phyloP scores from a whole-genome alignment of 2,888 invertebrate genomes.

The Heliconius cydno region DNA sequence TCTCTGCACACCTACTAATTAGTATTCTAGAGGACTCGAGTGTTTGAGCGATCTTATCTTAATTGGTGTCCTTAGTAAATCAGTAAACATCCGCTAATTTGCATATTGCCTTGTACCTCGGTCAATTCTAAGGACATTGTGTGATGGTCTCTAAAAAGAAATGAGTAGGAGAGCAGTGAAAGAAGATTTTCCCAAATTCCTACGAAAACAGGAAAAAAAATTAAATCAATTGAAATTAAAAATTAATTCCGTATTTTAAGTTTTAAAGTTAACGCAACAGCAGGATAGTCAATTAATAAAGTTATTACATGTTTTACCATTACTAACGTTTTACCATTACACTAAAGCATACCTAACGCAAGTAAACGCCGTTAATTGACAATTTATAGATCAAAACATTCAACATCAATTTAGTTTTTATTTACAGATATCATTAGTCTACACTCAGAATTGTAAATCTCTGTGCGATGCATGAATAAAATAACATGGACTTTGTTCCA shows the following conservation, averaged over 20 bases:
- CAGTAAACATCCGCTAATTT: slow-evolving; percentile 41
- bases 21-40: slow-evolving; percentile 29
- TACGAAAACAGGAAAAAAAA: no score
- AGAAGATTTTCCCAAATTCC: no score
- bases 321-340: no score
- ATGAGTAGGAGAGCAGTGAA: background rate
- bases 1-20: background rate
- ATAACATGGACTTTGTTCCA: slow-evolving; percentile 26
- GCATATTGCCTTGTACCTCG: slow-evolving; percentile 32
- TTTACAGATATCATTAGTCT: slow-evolving; percentile 11
- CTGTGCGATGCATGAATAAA: background rate
- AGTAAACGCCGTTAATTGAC: slow-evolving; percentile 3
- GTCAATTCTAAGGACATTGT: background rate
- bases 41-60: slow-evolving; percentile 31
- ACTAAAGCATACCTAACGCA: background rate
- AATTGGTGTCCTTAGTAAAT: slow-evolving; percentile 34
- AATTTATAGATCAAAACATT: slow-evolving; percentile 3
- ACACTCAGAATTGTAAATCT: slow-evolving; percentile 5
- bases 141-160: background rate
- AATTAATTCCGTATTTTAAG: no score
- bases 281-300: no score
- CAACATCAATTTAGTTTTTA: slow-evolving; percentile 10
- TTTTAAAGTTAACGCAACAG: no score
- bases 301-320: no score
- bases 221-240: no score